Percentiles rank a stretch among this genome's conserved stretches.
Evolutionary conservation across 2,888 invertebrate species (phyloP).

Genomic region (Mesochorus sp.): DNA sequence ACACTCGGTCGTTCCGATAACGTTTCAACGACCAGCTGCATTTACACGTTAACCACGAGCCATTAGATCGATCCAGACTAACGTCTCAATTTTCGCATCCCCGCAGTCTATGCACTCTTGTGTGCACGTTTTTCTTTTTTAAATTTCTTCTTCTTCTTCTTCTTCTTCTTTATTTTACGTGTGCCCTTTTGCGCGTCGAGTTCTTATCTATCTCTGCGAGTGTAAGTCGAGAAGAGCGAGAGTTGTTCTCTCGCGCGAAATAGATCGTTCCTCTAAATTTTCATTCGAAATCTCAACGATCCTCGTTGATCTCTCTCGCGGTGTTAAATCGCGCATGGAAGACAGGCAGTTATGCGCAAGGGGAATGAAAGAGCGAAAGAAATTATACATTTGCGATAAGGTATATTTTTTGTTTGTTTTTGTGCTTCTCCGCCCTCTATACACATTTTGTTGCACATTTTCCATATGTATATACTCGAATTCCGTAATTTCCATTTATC

Average conservation of each 20-base stretch:
- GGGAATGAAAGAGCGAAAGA: no score
- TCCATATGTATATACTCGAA: not conserved
- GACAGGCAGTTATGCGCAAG: no score
- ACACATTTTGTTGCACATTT: not conserved
- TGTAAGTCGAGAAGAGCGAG: not conserved
- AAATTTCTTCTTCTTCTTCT: not conserved
- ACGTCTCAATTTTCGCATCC: conserved; percentile 59
- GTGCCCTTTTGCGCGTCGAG: conserved; percentile 32
- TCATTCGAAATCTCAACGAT: conserved; percentile 49
- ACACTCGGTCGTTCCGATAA: conserved; percentile 61
- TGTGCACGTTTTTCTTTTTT: not conserved
- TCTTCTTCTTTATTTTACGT: not conserved
- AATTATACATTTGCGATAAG: not conserved
- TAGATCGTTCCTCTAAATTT: conserved; percentile 51
- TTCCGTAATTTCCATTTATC: conserved; percentile 27
- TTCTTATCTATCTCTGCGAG: conserved; percentile 46
- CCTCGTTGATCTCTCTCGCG: conserved; percentile 21
- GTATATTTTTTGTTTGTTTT: conserved; percentile 10
- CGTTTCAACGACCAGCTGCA: conserved; percentile 65
- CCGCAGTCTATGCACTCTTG: conserved; percentile 17
- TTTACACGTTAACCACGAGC: conserved; percentile 60
- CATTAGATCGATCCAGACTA: conserved; percentile 60
- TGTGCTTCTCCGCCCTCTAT: not conserved
- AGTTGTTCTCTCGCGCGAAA: conserved; percentile 11
- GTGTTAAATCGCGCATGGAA: not conserved